phyloP scores from a whole-genome alignment of 1,140 invertebrate genomes.

The Pomacea maculata region DNA sequence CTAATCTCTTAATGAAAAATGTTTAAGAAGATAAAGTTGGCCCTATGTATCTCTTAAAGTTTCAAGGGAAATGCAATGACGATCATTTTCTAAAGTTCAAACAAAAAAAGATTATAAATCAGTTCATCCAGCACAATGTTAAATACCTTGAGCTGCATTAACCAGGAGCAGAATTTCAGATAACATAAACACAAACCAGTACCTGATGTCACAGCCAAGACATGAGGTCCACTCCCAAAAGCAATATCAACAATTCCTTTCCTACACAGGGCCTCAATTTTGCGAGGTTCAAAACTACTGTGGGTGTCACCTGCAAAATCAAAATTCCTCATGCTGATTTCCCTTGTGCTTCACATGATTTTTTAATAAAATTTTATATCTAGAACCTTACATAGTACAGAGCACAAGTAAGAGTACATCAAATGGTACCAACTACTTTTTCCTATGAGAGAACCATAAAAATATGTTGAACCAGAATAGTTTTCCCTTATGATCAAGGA shows the following conservation, averaged over 20 bases:
- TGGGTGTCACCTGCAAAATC: conserved; percentile 59
- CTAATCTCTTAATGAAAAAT: too few relatives aligned
- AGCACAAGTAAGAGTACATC: too few relatives aligned
- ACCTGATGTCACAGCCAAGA: conserved; percentile 71
- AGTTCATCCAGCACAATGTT: neutral
- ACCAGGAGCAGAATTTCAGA: neutral
- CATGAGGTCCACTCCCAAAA: conserved; percentile 76
- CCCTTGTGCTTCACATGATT: too few relatives aligned
- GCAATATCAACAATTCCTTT: conserved; percentile 73
- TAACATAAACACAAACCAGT: conserved; percentile 17
- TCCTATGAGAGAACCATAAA: neutral
- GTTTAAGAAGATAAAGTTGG: too few relatives aligned
- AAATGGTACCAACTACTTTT: neutral
- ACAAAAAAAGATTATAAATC: neutral
- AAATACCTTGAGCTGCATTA: neutral
- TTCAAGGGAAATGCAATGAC: neutral
- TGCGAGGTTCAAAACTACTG: conserved; percentile 71
- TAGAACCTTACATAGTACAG: too few relatives aligned
- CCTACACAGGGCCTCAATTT: conserved; percentile 70
- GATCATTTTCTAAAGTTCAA: neutral
- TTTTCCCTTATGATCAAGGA: neutral
- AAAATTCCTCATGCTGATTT: too few relatives aligned
- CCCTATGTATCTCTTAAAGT: too few relatives aligned
- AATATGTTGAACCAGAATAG: neutral
- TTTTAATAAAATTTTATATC: too few relatives aligned